Evolutionary conservation across 2,113 vertebrate genomes (phyloP).

Genomic region (Takifugu flavidus): DNA sequence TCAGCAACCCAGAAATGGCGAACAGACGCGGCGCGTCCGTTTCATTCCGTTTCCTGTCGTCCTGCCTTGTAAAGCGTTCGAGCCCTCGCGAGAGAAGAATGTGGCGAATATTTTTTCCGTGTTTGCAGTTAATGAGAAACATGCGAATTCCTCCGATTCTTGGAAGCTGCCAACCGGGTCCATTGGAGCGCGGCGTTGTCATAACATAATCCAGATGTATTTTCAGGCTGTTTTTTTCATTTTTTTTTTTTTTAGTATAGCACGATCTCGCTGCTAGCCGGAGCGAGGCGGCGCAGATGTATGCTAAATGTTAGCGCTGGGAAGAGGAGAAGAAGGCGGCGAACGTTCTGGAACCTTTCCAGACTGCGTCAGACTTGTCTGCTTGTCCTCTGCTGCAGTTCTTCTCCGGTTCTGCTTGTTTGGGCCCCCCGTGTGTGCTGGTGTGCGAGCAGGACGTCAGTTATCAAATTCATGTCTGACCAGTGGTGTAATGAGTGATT

Average conservation of each 20-base stretch:
- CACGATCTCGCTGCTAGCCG: too few species aligned
- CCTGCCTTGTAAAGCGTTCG: too few species aligned
- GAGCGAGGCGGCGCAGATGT: neutral
- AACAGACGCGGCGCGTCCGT: too few species aligned
- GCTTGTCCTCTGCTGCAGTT: too few species aligned
- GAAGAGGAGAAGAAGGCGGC: too few species aligned
- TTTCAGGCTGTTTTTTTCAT: constrained; percentile 17
- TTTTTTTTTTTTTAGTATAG: neutral
- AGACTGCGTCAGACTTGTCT: constrained; percentile 43
- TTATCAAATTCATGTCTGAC: too few species aligned
- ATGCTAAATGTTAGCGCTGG: neutral
- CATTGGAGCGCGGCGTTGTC: constrained; percentile 37
- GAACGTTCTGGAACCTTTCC: constrained; percentile 16
- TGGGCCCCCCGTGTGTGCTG: constrained; percentile 61
- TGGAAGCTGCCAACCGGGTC: constrained; percentile 39
- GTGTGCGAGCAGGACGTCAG: constrained; percentile 22
- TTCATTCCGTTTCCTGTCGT: too few species aligned
- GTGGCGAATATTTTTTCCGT: constrained; percentile 28
- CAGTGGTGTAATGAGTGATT: neutral
- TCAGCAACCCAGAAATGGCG: too few species aligned
- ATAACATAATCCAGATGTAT: constrained; percentile 63
- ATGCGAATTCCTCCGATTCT: constrained; percentile 41
- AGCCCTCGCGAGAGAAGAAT: constrained; percentile 2
- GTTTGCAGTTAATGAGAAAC: constrained; percentile 41
- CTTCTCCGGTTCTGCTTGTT: constrained; percentile 32